phyloP scores from a whole-genome alignment of 2,113 vertebrate genomes.

The Hippocampus barbouri region DNA sequence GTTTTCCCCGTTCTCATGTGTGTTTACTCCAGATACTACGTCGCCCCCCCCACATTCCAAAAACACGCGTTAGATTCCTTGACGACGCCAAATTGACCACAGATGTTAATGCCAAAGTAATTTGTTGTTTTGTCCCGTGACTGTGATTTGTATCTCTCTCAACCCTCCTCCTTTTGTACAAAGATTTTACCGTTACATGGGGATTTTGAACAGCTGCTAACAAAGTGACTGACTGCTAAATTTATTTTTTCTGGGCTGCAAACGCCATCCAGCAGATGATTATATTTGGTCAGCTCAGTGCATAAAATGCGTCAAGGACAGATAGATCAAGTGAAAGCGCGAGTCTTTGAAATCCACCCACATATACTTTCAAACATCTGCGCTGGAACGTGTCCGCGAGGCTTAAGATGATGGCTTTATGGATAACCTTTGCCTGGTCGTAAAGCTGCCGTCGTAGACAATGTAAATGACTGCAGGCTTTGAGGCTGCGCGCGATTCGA shows the following conservation, averaged over 20 bases:
- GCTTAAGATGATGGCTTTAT: conserved; percentile 12
- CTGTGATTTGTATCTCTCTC: conserved; percentile 16
- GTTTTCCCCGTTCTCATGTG: too few relatives aligned
- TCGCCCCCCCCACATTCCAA: too few relatives aligned
- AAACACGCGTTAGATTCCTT: too few relatives aligned
- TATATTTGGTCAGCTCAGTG: conserved; percentile 20
- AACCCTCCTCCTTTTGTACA: conserved; percentile 28
- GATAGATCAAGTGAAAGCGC: conserved; percentile 11
- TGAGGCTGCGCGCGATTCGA: conserved; percentile 13
- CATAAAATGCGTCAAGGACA: conserved; percentile 16
- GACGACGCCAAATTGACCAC: too few relatives aligned
- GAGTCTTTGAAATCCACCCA: conserved; percentile 19
- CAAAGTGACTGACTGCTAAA: conserved; percentile 32
- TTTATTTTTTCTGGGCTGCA: conserved; percentile 19
- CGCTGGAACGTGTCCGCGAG: neutral
- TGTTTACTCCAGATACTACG: too few relatives aligned
- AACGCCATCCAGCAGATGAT: conserved; percentile 29
- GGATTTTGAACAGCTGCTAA: conserved; percentile 43
- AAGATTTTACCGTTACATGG: conserved; percentile 22
- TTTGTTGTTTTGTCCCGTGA: neutral
- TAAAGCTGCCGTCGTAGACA: neutral
- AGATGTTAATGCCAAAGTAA: too few relatives aligned
- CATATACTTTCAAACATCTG: conserved; percentile 6
- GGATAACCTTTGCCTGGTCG: conserved; percentile 22
- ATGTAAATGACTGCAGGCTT: conserved; percentile 9